Evolutionary conservation across 2,113 vertebrate genomes (phyloP).

Genomic region (Bubo blakistoni): DNA sequence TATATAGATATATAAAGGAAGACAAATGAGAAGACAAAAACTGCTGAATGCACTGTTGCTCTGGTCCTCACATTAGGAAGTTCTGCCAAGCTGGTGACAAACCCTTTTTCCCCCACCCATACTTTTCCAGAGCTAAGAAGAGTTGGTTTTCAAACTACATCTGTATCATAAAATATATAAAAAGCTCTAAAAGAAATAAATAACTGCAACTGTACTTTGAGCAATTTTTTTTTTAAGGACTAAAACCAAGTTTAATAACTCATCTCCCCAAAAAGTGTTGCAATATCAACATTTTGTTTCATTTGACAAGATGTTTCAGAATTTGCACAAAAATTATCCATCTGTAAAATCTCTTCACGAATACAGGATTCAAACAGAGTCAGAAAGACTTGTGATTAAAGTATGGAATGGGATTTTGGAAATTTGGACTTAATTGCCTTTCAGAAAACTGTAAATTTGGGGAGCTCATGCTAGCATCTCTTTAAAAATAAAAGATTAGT

Average conservation of each 20-base stretch:
- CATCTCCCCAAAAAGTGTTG: not conserved
- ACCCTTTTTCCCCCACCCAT: fast-evolving
- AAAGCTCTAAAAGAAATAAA: not conserved
- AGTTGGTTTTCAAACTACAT: not conserved
- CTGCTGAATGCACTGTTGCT: not conserved
- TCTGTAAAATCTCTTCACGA: not conserved
- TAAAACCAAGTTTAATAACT: not conserved
- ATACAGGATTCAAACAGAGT: not conserved
- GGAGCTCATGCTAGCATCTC: fast-evolving
- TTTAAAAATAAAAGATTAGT: not conserved
- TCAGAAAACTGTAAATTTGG: not conserved
- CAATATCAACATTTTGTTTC: not conserved
- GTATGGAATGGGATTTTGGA: not conserved
- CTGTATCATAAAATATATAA: not conserved
- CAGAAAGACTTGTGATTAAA: not conserved
- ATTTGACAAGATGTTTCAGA: not conserved
- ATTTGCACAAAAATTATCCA: not conserved
- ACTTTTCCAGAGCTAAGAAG: not conserved
- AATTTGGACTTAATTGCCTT: not conserved
- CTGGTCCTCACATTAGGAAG: not conserved
- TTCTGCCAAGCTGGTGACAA: not conserved
- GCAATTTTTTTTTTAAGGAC: not conserved
- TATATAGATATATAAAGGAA: not conserved
- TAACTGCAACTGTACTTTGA: not conserved
- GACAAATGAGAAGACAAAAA: not conserved